Evolutionary conservation across 23 tunicate genomes (phyloP), one percentile per base, ranked within the genome.

Genomic region (Halocynthia roretzi): DNA sequence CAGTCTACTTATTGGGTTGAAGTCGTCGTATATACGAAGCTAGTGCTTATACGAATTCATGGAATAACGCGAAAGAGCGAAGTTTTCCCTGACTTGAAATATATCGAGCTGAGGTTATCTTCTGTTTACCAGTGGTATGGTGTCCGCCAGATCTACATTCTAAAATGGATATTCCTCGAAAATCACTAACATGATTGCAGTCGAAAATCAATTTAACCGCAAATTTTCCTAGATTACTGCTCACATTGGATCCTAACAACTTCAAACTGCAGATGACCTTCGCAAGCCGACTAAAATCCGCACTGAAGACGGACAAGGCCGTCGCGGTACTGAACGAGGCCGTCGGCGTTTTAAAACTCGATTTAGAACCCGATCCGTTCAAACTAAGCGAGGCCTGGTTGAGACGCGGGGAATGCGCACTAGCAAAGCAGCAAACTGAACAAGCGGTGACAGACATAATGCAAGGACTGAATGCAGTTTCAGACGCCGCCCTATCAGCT

Each of bases 181-280:
- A 31, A 31, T 31, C 4, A 31, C 4, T 0, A 31, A 31, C 44
- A 0, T 31, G 44, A 31, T 31, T 31, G 44, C 4, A 31, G 44
- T 31, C 4, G 44, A 31, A 31, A 31, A 31, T 31, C 44, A 31
- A 31, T 31, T 31, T 31, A 31, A 4, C 44, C 44, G 44, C 44
- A 31, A 31, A 0, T 31, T 31, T 62, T 67, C 50, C 10, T 56
- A 89, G 96, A 84, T 80, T 89, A 62, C 63, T 89, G 23, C 80
- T 89, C 62, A 76, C 88, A 0, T 78, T 89, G 77, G 88, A 83
- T 31, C 83, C 88, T 2, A 81, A 83, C 19, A 70, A 89, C 55
- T 89, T 89, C 65, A 49, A 53, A 10, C 72, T 89, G 54, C 96
- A 89, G 71, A 89, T 89, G 96, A 83, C 96, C 6, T 89, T 74